Base-by-base conservation (phyloP, 2,888 invertebrate genomes). In the Lepeophtheirus nordmannii region DNA sequence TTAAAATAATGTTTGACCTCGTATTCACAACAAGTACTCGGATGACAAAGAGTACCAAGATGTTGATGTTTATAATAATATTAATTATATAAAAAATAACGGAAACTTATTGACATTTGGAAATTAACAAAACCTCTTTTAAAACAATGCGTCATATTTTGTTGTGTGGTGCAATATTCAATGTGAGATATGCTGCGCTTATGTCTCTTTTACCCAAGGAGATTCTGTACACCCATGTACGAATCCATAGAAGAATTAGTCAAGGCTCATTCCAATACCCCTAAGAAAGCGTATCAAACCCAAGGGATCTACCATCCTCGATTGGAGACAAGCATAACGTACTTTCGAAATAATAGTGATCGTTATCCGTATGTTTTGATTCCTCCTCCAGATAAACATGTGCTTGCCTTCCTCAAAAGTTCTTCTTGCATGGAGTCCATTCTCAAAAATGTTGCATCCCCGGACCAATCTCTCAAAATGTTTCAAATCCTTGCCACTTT, bases 371-470 rank as follows among this genome's bases (percentile, higher is more conserved):
- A n/a, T 46, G 17, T 46, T 46, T 17, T n/a, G 17, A 46, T 17
- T 46, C 53, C 53, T n/a, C 53, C 53, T 14, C 53, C 53, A 8
- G 53, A 46, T 46, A 46, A 46, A 17, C 53, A 46, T 46, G 53
- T 46, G 2, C 17, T 46, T n/a, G 53, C n/a, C 5, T 17, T 46
- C 53, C 53, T 46, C 14, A 46, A 17, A 46, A 2, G 8, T 2
- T 46, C 53, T 14, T 3, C 14, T 46, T n/a, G 17, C 8, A 46
- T 46, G 14, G 53, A 46, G 53, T 46, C 53, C 53, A 46, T 46
- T n/a, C 53, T 46, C 5, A 17, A 5, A 5, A 46, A 46, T 46
- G 53, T 46, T 14, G 14, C 53, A 46, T 46, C 53, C 53, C 53
- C 53, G 17, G 53, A 46, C 5, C 53, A 46, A 17, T 46, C 53